phyloP scores from a whole-genome alignment of 2,888 invertebrate genomes.

The Agonum fuliginosum region DNA sequence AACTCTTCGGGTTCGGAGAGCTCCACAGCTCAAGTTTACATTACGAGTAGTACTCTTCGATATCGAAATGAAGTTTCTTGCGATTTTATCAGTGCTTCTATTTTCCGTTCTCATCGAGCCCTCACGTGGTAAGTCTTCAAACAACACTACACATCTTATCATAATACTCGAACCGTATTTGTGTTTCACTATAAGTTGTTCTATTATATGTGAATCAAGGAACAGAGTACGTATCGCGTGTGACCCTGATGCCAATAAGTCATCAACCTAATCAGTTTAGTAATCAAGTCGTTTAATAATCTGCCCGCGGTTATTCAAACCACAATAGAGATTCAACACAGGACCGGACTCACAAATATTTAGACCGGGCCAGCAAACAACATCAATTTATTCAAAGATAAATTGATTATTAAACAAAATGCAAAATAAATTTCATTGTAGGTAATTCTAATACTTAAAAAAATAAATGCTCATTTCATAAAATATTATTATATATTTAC shows the following conservation, averaged over 20 bases:
- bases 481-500: neutral
- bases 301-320: slow-evolving; percentile 45
- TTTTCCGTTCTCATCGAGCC: slow-evolving; percentile 41
- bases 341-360: slow-evolving; percentile 45
- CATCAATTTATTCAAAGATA: no score
- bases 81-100: slow-evolving; percentile 52
- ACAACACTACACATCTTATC: neutral
- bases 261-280: slow-evolving; percentile 51
- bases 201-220: neutral
- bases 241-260: slow-evolving; percentile 51
- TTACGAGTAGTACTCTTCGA: neutral
- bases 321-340: slow-evolving; percentile 1
- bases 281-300: slow-evolving; percentile 32
- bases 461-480: neutral
- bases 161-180: neutral
- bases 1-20: slow-evolving; percentile 26
- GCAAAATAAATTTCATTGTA: no score
- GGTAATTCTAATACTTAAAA: no score
- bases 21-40: neutral
- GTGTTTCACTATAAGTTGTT: neutral
- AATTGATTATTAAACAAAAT: no score
- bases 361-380: slow-evolving; percentile 35
- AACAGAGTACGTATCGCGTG: slow-evolving; percentile 14
- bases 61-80: slow-evolving; percentile 50
- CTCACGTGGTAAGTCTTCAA: slow-evolving; percentile 46